Base-by-base conservation (phyloP, 2,888 invertebrate genomes). In the Heterodera filipjevi region DNA sequence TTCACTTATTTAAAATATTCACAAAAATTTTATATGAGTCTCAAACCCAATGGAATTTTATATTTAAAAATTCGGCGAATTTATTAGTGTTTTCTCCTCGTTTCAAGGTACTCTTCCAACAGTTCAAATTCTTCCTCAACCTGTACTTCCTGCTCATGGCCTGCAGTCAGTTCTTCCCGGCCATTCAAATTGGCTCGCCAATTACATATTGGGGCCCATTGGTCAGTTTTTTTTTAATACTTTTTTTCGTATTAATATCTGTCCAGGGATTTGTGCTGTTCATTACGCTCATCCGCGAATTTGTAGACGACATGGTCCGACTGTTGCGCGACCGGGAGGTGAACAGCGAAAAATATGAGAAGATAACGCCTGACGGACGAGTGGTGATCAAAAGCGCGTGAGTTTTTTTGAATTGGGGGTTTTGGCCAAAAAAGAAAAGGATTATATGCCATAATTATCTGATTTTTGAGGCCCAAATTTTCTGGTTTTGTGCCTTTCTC, bases 181-280 rank as follows among this genome's bases (percentile, higher is more conserved):
- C 95, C 88, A 94, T 99, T 84, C 92, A 95, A 86, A 95, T 99
- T 87, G 98, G 99, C 2, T 96, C 96, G 90, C 92, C 98, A 70
- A 99, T 98, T 90, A 99, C 99, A 0, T 99, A 99, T 90, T 99
- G 99, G 99, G 98, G 96, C 81, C 99, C 99, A 99, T 76, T 78
- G 77, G 76, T 75, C 44, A 14, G 32, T 44, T 79, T 77, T 8
- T 79, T 16, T 10, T n/a, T 8, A 0, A 71, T 10, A 6, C 6
- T 39, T 39, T 39, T 39, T 10, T 39, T 6, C 8, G 39, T 39
- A 6, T 33, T 16, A 30, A 39, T 33, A 33, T 3, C 2, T 76
- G 88, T 90, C 39, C 87, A 92, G 92, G 94, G 95, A 86, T 99
- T 99, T 91, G 99, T 99, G 39, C 91, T 99, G 79, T 93, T 94